These are phyloP conservation scores for Acanthaster planci DNA, from an alignment of 35 echinoderm and acorn worm genomes.

Conservation along the genomic window DNA sequence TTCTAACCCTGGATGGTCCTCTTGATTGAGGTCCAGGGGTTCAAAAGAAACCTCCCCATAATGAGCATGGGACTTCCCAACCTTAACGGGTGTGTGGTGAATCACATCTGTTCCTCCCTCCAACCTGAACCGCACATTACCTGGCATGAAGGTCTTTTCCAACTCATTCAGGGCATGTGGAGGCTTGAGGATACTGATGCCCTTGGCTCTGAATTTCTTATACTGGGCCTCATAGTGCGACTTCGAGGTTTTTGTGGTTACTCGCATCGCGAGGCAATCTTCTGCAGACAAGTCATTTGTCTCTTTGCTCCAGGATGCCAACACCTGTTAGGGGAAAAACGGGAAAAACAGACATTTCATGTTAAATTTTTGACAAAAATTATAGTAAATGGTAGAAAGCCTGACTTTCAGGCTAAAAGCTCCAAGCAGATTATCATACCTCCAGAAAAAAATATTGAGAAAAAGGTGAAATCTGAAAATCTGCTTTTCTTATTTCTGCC, in stretches of 20 bases:
- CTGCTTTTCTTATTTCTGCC: no score
- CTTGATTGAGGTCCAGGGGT: constrained; percentile 1
- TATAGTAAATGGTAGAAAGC: neutral
- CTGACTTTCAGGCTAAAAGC: no score
- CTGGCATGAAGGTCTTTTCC: constrained; percentile 45
- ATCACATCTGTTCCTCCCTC: neutral
- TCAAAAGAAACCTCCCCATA: neutral
- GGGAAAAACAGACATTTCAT: constrained; percentile 13
- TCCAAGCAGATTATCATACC: no score
- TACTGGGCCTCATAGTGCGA: constrained; percentile 40
- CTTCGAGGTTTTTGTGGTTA: constrained; percentile 9
- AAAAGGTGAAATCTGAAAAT: no score
- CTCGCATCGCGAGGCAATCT: constrained; percentile 47
- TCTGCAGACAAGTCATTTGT: constrained; percentile 1
- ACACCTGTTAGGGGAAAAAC: constrained; percentile 1
- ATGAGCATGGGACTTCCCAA: neutral
- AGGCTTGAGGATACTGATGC: neutral
- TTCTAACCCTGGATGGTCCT: constrained; percentile 11
- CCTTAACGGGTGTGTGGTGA: constrained; percentile 58
- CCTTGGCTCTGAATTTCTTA: constrained; percentile 11
- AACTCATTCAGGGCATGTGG: constrained; percentile 1
- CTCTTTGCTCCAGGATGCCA: constrained; percentile 20
- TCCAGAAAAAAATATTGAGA: no score
- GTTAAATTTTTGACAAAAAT: no score
- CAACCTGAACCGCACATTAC: constrained; percentile 42